These are phyloP conservation scores for Rhopilema esculentum DNA, from an alignment of 30 jellyfish, hydroid and myxozoan genomes.

Conservation along the genomic window DNA sequence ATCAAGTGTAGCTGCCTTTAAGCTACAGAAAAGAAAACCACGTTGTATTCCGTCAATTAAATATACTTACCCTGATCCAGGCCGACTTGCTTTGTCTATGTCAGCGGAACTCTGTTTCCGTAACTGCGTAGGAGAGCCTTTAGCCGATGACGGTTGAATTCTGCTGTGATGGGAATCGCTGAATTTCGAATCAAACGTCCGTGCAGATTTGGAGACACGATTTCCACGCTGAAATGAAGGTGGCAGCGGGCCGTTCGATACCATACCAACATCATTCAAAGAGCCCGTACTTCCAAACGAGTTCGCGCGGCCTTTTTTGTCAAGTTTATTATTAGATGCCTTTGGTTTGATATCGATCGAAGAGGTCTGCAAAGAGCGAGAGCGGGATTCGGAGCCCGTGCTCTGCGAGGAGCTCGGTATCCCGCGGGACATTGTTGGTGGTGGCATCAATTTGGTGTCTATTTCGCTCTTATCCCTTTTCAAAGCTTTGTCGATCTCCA, in stretches of 20 bases:
- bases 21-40: too few species aligned
- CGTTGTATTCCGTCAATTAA: too few species aligned
- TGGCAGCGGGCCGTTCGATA: constrained; percentile 51
- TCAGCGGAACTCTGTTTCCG: constrained; percentile 52
- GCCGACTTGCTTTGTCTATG: constrained; percentile 51
- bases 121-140: constrained; percentile 63
- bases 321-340: constrained; percentile 4
- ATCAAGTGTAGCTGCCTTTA: too few species aligned
- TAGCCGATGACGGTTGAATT: constrained; percentile 58
- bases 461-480: constrained; percentile 57
- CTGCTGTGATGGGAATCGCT: constrained; percentile 51
- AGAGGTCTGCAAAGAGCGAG: constrained; percentile 46
- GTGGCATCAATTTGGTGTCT: constrained; percentile 89
- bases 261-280: constrained; percentile 60
- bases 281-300: constrained; percentile 89
- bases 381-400: constrained; percentile 47
- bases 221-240: constrained; percentile 85
- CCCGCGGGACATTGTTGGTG: constrained; percentile 79
- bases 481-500: constrained; percentile 83
- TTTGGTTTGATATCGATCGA: neutral
- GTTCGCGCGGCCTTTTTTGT: constrained; percentile 33
- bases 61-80: constrained; percentile 52
- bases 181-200: constrained; percentile 69
- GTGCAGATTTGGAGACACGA: constrained; percentile 84
- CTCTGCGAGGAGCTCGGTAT: constrained; percentile 51